Base-by-base conservation (phyloP, 2,797 vertebrate species). In the Podarcis siculus region DNA sequence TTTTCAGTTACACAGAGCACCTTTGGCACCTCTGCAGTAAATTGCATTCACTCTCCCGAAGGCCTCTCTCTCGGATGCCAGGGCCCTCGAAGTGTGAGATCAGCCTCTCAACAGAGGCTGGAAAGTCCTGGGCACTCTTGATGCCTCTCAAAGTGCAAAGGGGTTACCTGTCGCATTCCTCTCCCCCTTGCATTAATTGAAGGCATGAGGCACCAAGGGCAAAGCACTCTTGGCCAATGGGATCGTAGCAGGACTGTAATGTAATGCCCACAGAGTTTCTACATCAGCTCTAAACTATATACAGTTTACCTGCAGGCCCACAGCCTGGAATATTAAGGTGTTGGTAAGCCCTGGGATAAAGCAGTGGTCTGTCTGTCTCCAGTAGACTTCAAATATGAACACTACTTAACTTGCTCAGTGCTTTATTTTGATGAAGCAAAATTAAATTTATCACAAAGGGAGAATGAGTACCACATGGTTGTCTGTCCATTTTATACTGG, bases 1-100 rank as follows among this genome's bases (percentile, higher is more conserved):
- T 89, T 89, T 89, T 76, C 88, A 76, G 83, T 86, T 85, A 89
- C 81, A 83, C 64, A 0, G 17, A n/a, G 42, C 73, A 83, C 77
- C 87, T 85, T 85, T 67, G 83, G 78, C 78, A 67, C 71, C 83
- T 58, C 37, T 76, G 32, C 71, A 81, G 69, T 66, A 89, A 89
- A 89, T 89, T 89, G 8, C 83, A 86, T 89, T 77, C 83, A 3
- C 71, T 75, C 35, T 39, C 81, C 87, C 87, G 13, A n/a, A 32
- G 75, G 81, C 75, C 80, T 61, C 35, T 6, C 42, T 21, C 3
- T 71, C 9, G 1, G 32, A 81, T 69, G 88, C 83, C 83, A 49
- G 8, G 77, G 77, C 61, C 58, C 58, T 49, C 64, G 2, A 76
- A 37, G 37, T 17, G 81, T 58, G 45, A 79, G 75, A 42, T 32